A percentile compares a stretch with the other conserved stretches of the same genome.
Conservation (phyloP, 2,113 vertebrate species). For the Cardinalis cardinalis region DNA sequence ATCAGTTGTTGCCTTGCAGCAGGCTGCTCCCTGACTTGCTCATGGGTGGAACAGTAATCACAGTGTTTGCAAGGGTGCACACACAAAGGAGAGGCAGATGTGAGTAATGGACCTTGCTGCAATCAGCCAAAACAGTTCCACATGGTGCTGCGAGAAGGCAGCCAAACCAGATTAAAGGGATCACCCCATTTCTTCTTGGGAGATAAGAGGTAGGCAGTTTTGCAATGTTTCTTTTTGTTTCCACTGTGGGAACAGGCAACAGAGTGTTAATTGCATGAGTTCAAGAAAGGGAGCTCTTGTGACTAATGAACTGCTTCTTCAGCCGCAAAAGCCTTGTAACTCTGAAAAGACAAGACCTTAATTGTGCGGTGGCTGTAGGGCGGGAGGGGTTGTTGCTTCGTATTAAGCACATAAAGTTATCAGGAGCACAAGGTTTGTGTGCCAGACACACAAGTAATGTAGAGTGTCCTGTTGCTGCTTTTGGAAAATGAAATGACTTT, state of each 20-base stretch:
- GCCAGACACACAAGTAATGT: neutral
- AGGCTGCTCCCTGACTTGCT: neutral
- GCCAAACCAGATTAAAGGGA: slow-evolving; percentile 57
- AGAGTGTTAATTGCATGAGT: neutral
- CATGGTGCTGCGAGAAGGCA: neutral
- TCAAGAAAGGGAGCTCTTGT: slow-evolving; percentile 27
- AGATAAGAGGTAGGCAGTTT: slow-evolving; percentile 27
- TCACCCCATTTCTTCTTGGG: slow-evolving; percentile 21
- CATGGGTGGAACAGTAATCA: slow-evolving; percentile 27
- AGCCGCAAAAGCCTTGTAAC: neutral
- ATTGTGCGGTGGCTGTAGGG: neutral
- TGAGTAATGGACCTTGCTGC: slow-evolving; percentile 55
- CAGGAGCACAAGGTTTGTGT: neutral
- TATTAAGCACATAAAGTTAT: neutral
- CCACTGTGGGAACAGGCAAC: slow-evolving; percentile 57
- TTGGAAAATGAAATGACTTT: neutral
- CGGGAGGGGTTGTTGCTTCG: rapidly evolving
- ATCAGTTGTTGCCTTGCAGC: neutral
- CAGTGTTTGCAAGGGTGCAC: neutral
- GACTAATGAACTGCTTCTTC: slow-evolving; percentile 33
- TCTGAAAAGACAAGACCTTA: neutral
- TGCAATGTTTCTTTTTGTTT: slow-evolving; percentile 26
- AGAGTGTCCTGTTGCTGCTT: neutral
- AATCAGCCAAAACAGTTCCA: slow-evolving; percentile 21
- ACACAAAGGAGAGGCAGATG: neutral